A percentile compares a stretch with the other conserved stretches of the same genome.
These are phyloP conservation scores for Lepetodrilus schrolli DNA, from an alignment of 2,888 invertebrate species.

Conservation along the genomic window DNA sequence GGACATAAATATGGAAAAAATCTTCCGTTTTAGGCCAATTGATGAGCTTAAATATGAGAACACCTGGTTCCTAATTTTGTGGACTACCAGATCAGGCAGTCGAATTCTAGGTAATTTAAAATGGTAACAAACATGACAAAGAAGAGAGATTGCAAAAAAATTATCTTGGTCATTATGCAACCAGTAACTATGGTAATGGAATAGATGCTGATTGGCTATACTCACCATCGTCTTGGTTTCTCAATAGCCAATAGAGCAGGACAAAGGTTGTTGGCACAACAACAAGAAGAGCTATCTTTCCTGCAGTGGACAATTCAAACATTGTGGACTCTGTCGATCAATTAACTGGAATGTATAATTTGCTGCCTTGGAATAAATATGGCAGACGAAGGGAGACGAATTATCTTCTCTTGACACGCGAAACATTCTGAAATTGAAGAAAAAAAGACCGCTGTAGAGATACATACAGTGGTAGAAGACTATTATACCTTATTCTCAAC, in stretches of 20 bases:
- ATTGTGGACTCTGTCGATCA: constrained; percentile 13
- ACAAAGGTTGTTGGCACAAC: constrained; percentile 61
- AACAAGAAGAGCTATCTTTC: constrained; percentile 52
- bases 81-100: no score
- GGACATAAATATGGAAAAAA: no score
- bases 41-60: no score
- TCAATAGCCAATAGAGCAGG: constrained; percentile 62
- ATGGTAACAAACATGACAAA: no score
- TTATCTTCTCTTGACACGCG: background rate
- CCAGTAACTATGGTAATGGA: no score
- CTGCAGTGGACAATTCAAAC: constrained; percentile 39
- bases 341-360: background rate
- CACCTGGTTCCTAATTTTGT: no score
- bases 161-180: no score
- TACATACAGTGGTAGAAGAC: background rate
- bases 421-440: constrained; percentile 5
- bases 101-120: no score
- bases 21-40: no score
- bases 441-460: background rate
- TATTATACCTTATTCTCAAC: no score
- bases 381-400: background rate
- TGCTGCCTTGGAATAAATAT: background rate
- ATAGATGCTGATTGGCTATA: no score
- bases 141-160: no score
- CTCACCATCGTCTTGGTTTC: constrained; percentile 51